These are phyloP conservation scores for Tragelaphus buxtoni DNA, from an alignment of 2,113 vertebrate species.

Conservation along the genomic window DNA sequence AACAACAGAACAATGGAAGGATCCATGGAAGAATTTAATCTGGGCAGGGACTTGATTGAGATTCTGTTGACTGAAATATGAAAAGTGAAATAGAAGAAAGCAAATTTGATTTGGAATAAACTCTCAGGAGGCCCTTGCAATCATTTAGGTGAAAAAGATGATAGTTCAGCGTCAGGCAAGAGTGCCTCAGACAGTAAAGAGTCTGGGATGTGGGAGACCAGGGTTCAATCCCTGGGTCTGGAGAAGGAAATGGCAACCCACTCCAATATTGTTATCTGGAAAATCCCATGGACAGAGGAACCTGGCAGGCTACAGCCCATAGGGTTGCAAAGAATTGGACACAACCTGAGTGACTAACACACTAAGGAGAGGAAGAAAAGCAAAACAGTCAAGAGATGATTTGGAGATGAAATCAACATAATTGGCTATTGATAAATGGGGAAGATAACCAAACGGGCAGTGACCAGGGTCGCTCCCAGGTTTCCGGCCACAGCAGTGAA, in stretches of 20 bases:
- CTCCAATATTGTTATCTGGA: not conserved
- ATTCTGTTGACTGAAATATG: not conserved
- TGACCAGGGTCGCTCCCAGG: not conserved
- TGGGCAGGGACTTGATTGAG: not conserved
- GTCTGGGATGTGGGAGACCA: accelerated
- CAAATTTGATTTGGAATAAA: not conserved
- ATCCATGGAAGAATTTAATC: not conserved
- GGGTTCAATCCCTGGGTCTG: not conserved
- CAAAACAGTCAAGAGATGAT: not conserved
- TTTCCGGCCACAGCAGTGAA: not conserved
- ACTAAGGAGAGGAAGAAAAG: not conserved
- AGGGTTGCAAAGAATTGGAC: not conserved
- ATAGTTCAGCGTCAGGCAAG: not conserved
- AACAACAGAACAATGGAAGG: not conserved
- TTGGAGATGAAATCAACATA: not conserved
- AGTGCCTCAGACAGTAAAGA: not conserved
- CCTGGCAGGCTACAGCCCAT: not conserved
- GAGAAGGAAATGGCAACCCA: not conserved
- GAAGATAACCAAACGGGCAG: not conserved
- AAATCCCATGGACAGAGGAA: not conserved
- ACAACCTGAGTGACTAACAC: not conserved
- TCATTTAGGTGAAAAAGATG: not conserved
- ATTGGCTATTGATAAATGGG: not conserved
- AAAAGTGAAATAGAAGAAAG: not conserved
- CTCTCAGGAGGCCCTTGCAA: not conserved